A percentile compares a stretch with the other conserved stretches of the same genome.
Conservation (phyloP, 2,113 vertebrate species). For the Gymnorhina tibicen region DNA sequence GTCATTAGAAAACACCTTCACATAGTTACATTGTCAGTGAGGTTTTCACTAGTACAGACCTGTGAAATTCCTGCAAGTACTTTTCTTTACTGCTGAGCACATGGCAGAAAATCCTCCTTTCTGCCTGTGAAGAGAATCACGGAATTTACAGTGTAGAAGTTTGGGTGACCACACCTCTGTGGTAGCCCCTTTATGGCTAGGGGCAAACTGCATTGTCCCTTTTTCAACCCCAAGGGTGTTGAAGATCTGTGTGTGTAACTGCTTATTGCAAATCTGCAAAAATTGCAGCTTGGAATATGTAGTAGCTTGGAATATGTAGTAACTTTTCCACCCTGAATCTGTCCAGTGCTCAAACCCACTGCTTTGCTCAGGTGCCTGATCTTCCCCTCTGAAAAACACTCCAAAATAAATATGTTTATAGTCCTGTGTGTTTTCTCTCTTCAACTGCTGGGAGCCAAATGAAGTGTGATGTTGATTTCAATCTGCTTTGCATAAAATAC, state of each 20-base stretch:
- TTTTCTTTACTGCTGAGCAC: not conserved
- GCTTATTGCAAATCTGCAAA: not conserved
- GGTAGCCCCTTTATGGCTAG: not conserved
- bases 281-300: accelerated
- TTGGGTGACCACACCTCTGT: not conserved
- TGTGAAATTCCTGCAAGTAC: not conserved
- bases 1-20: not conserved
- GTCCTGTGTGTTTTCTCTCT: not conserved
- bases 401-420: not conserved
- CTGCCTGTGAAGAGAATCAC: not conserved
- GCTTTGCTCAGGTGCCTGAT: not conserved
- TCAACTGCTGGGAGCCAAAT: not conserved
- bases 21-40: not conserved
- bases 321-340: not conserved
- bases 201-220: accelerated
- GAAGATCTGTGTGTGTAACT: not conserved
- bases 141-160: not conserved
- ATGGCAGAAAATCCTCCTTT: not conserved
- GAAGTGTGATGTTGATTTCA: slow-evolving; percentile 1
- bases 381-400: not conserved
- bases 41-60: not conserved
- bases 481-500: slow-evolving; percentile 13
- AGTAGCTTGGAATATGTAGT: accelerated
- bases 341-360: not conserved
- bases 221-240: accelerated